Conservation (phyloP, 1,140 invertebrate genomes). For the Chymomyza costata region DNA sequence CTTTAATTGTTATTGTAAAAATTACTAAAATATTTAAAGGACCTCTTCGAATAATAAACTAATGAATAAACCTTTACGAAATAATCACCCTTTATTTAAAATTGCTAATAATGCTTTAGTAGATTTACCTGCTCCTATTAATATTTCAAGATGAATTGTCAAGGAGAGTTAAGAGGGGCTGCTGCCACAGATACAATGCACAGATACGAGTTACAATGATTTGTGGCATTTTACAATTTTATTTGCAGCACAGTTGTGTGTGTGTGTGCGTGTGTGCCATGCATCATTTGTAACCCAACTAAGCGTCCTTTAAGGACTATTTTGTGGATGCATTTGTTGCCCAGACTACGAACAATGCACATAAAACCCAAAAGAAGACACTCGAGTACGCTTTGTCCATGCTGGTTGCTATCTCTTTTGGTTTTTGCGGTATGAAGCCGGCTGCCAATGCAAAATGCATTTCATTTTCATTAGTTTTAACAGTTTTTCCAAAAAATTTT, state of each 20-base stretch:
- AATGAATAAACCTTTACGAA: constrained; percentile 75
- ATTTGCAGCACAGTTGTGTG: constrained; percentile 35
- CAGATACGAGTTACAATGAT: constrained; percentile 58
- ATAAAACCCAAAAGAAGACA: constrained; percentile 42
- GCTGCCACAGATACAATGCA: constrained; percentile 19
- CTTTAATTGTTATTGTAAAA: constrained; percentile 76
- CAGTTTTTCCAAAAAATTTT: constrained; percentile 49
- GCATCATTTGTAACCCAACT: constrained; percentile 74
- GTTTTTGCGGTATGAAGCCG: constrained; percentile 8
- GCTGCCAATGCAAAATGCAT: constrained; percentile 36
- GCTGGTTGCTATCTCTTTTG: constrained; percentile 24
- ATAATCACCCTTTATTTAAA: constrained; percentile 31
- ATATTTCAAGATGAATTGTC: constrained; percentile 75
- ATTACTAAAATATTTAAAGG: constrained; percentile 75
- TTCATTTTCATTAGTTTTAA: constrained; percentile 40
- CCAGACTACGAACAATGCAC: constrained; percentile 59
- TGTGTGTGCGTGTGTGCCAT: constrained; percentile 6
- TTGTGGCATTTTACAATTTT: constrained; percentile 73
- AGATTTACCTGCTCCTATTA: constrained; percentile 77
- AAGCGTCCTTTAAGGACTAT: constrained; percentile 74
- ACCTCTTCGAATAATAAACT: constrained; percentile 75
- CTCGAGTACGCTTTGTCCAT: constrained; percentile 43
- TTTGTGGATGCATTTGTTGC: constrained; percentile 74
- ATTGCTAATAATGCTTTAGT: constrained; percentile 77
- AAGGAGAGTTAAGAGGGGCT: constrained; percentile 21